phyloP scores from a whole-genome alignment of 92 coral and sea anemone species.

The Scolanthus callimorphus region DNA sequence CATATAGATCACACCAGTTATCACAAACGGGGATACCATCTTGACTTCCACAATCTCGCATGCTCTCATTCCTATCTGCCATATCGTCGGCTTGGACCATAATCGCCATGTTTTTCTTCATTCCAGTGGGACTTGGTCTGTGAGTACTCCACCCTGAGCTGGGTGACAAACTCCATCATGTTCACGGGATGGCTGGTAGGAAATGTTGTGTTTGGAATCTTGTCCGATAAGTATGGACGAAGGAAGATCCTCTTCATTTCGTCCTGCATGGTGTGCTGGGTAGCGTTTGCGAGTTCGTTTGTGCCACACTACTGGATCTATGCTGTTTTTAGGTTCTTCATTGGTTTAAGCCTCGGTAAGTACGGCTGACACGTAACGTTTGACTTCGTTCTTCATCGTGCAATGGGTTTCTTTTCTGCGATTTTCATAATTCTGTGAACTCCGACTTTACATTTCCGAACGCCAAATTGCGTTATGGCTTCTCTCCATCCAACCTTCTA shows the following conservation, averaged over 20 bases:
- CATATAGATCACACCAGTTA: too few relatives aligned
- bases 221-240: slow-evolving; percentile 96
- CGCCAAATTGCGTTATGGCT: too few relatives aligned
- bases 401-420: too few relatives aligned
- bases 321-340: slow-evolving; percentile 72
- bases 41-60: too few relatives aligned
- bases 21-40: too few relatives aligned
- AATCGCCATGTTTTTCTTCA: too few relatives aligned
- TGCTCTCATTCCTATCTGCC: too few relatives aligned
- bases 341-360: slow-evolving; percentile 95
- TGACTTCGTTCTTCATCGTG: too few relatives aligned
- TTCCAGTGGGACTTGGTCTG: slow-evolving; percentile 93
- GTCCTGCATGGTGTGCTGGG: slow-evolving; percentile 79
- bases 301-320: slow-evolving; percentile 84
- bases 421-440: too few relatives aligned
- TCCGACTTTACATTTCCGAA: too few relatives aligned
- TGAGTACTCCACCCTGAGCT: slow-evolving; percentile 57
- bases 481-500: slow-evolving; percentile 1
- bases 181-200: slow-evolving; percentile 95
- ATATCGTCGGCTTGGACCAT: too few relatives aligned
- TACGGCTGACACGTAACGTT: too few relatives aligned
- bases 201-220: slow-evolving; percentile 77
- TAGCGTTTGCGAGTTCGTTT: slow-evolving; percentile 82
- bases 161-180: slow-evolving; percentile 71
- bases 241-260: slow-evolving; percentile 75